phyloP scores from a whole-genome alignment of 2,113 vertebrate species.

The Erpornis zantholeuca region DNA sequence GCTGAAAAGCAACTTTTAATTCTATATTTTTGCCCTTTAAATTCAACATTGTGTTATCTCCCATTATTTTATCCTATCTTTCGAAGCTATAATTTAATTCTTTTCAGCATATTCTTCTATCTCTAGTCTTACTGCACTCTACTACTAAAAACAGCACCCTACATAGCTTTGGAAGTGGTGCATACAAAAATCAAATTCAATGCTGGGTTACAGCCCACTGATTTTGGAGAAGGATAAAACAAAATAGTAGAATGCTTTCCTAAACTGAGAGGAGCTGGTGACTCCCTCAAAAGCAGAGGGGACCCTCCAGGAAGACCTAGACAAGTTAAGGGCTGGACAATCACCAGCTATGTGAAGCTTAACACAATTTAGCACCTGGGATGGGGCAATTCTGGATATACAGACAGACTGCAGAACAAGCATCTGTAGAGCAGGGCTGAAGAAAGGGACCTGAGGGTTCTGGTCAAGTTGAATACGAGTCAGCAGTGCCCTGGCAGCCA shows the following conservation, averaged over 20 bases:
- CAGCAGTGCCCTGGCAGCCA: neutral
- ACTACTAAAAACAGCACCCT: neutral
- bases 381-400: neutral
- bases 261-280: neutral
- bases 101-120: neutral
- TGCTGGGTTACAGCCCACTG: neutral
- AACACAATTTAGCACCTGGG: neutral
- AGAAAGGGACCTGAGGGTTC: neutral
- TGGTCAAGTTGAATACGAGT: fast-evolving
- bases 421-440: neutral
- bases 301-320: neutral
- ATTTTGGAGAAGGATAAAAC: neutral
- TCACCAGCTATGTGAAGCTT: neutral
- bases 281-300: neutral
- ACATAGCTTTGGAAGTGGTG: neutral
- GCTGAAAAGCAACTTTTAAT: neutral
- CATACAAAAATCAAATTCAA: neutral
- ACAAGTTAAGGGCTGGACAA: neutral
- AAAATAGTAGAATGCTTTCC: neutral
- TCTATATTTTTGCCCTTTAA: neutral
- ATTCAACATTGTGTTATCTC: neutral
- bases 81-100: neutral
- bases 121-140: neutral
- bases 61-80: neutral
- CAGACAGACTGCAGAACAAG: neutral